A percentile compares a stretch with the other conserved stretches of the same genome.
These are phyloP conservation scores for Hemibagrus guttatus DNA, from an alignment of 2,797 vertebrate genomes.

Conservation along the genomic window DNA sequence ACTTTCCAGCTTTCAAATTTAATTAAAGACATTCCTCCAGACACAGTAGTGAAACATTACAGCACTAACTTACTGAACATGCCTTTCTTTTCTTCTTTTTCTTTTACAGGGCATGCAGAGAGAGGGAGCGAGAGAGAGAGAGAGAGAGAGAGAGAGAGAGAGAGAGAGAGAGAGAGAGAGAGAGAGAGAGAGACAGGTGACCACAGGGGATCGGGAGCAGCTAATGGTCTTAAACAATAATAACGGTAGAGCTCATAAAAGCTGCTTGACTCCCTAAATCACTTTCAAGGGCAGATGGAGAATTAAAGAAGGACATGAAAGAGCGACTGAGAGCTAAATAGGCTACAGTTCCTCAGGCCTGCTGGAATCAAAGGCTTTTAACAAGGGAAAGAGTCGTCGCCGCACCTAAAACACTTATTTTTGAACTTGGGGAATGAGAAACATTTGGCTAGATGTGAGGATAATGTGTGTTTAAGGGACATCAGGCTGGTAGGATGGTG, in stretches of 20 bases:
- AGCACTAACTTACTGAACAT: constrained; percentile 12
- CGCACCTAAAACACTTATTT: constrained; percentile 24
- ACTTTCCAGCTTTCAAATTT: background rate
- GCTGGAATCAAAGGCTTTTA: constrained; percentile 50
- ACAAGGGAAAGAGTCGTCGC: constrained; percentile 26
- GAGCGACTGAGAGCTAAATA: constrained; percentile 45
- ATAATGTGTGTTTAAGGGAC: constrained; percentile 9
- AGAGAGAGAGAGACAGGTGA: constrained; percentile 44
- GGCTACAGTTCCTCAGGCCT: constrained; percentile 49
- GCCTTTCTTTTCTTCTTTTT: constrained; percentile 4
- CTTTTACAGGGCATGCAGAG: background rate
- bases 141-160: background rate
- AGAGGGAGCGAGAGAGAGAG: background rate
- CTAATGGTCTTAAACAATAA: constrained; percentile 62
- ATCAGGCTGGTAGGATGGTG: background rate
- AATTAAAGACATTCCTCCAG: constrained; percentile 30
- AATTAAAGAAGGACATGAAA: constrained; percentile 77
- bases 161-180: constrained; percentile 7
- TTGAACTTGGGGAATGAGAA: constrained; percentile 42
- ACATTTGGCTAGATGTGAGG: background rate
- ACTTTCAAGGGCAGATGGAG: constrained; percentile 60
- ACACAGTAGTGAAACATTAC: constrained; percentile 10
- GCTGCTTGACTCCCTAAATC: constrained; percentile 56
- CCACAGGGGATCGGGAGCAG: constrained; percentile 40
- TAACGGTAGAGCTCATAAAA: constrained; percentile 66